These are phyloP conservation scores for Panzeria rudis DNA, from an alignment of 2,888 invertebrate genomes.

Conservation along the genomic window DNA sequence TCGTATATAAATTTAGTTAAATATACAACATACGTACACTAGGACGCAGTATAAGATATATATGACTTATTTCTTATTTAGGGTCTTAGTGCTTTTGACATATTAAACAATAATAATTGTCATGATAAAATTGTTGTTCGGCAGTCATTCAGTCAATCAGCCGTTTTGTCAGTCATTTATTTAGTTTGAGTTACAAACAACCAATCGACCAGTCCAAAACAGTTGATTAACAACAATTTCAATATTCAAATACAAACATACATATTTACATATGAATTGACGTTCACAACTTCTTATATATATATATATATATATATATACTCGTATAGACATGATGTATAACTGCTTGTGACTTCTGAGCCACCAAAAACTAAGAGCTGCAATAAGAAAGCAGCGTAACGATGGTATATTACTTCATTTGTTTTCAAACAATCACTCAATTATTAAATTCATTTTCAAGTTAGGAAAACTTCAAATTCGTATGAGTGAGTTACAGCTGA, in stretches of 20 bases:
- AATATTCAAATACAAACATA: slow-evolving; percentile 39
- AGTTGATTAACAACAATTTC: slow-evolving; percentile 64
- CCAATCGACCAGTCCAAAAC: slow-evolving; percentile 35
- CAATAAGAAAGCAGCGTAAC: not conserved
- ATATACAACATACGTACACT: slow-evolving; percentile 13
- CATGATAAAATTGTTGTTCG: slow-evolving; percentile 63
- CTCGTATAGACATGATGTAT: not conserved
- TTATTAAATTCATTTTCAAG: too few species aligned
- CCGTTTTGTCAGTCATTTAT: slow-evolving; percentile 28
- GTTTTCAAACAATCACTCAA: too few species aligned
- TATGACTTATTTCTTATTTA: slow-evolving; percentile 62
- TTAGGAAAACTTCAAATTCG: too few species aligned
- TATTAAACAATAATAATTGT: slow-evolving; percentile 69
- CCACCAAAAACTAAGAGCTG: slow-evolving; percentile 1
- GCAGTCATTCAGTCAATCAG: slow-evolving; percentile 38
- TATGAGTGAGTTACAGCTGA: too few species aligned
- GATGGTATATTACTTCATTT: too few species aligned
- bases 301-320: too few species aligned
- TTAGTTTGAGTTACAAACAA: slow-evolving; percentile 2
- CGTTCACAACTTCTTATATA: not conserved
- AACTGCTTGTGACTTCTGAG: slow-evolving; percentile 51
- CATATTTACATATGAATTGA: not conserved
- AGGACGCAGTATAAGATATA: slow-evolving; percentile 9
- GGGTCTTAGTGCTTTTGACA: slow-evolving; percentile 58
- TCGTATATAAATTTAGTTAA: slow-evolving; percentile 14